These are phyloP conservation scores for Scylla paramamosain DNA, from an alignment of 1,140 invertebrate species.

Conservation along the genomic window DNA sequence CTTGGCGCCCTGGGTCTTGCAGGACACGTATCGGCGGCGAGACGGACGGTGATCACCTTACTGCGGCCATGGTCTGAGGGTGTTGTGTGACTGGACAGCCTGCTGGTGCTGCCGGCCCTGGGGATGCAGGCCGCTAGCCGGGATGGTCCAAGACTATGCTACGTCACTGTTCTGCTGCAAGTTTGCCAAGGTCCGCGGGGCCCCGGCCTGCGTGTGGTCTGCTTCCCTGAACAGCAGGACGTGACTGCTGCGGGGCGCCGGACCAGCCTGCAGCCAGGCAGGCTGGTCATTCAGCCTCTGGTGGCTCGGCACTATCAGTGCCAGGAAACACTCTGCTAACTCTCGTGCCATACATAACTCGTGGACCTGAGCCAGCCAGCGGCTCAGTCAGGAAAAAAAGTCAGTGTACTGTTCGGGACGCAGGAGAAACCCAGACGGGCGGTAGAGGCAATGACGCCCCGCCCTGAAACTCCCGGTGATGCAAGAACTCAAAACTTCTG, in stretches of 20 bases:
- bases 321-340: slow-evolving; percentile 62
- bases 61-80: neutral
- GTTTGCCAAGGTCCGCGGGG: neutral
- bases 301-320: slow-evolving; percentile 30
- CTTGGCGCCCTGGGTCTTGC: neutral
- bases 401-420: neutral
- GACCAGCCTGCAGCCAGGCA: slow-evolving; percentile 72
- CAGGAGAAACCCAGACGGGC: neutral
- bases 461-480: neutral
- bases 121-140: neutral
- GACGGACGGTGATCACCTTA: neutral
- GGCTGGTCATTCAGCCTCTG: slow-evolving; percentile 44
- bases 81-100: neutral
- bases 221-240: neutral
- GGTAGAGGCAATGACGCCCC: no score
- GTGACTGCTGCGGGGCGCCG: slow-evolving; percentile 31
- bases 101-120: neutral
- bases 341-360: slow-evolving; percentile 68
- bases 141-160: neutral
- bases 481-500: neutral
- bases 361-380: slow-evolving; percentile 71
- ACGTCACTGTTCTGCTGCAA: neutral
- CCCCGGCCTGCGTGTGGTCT: neutral
- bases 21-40: neutral
- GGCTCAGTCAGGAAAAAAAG: slow-evolving; percentile 50